Evolutionary conservation across 1,140 invertebrate genomes (phyloP), one percentile per base, ranked within the genome.

Genomic region (Limonius californicus): DNA sequence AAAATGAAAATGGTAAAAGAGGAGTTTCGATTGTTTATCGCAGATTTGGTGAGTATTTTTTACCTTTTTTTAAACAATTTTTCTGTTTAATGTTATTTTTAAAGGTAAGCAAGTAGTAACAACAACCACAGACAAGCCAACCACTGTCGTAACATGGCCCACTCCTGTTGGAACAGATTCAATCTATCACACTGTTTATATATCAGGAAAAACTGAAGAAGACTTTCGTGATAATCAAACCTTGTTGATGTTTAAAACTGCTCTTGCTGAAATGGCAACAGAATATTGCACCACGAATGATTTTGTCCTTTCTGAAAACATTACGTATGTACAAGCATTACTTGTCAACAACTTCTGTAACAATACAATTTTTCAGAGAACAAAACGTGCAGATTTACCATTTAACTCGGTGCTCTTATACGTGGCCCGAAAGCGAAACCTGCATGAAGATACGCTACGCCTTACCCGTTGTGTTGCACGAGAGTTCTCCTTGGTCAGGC

Each of bases 301-400:
- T 35, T 61, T 62, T 30, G 55, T 60, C 0, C 18, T 67, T 19
- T 61, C 56, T 3, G 43, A 35, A 19, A 12, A 30, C n/a, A 67
- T 67, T 12, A 67, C 57, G 65, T 67, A 58, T 35, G 63, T 45
- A n/a, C n/a, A n/a, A n/a, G n/a, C n/a, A n/a, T n/a, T n/a, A n/a
- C n/a, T n/a, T n/a, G n/a, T n/a, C n/a, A n/a, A n/a, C n/a, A n/a
- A n/a, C n/a, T n/a, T n/a, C n/a, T n/a, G n/a, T n/a, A n/a, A n/a
- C n/a, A n/a, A n/a, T n/a, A n/a, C n/a, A 50, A 21, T 21, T n/a
- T 19, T 50, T 7, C 39, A 70, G 68, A 21, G 18, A 21, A 7
- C 59, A 59, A 16, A 68, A 70, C 58, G 63, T 68, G 6, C 35
- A 57, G 14, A 68, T 70, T 8, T 11, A 43, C 11, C 14, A 19